Evolutionary conservation across 2,113 vertebrate genomes (phyloP).

Genomic region (Elephantulus edwardii): DNA sequence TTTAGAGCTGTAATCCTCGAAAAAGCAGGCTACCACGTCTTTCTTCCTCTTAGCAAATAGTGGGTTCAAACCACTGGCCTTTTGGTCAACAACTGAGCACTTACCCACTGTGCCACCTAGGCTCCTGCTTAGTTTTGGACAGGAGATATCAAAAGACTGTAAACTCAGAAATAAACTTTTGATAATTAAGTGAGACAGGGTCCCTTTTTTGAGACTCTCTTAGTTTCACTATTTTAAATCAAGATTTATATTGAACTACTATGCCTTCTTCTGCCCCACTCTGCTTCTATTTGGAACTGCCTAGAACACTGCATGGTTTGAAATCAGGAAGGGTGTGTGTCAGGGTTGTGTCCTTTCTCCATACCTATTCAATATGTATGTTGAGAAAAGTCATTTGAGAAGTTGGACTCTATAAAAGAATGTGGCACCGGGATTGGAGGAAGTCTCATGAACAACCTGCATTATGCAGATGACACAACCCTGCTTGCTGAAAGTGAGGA

Average conservation of each 20-base stretch:
- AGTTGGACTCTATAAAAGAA: too few species aligned
- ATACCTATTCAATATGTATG: too few species aligned
- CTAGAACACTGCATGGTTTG: too few species aligned
- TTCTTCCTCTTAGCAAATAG: background rate
- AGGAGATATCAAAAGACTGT: background rate
- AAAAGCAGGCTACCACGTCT: background rate
- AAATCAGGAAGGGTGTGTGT: too few species aligned
- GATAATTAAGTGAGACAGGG: background rate
- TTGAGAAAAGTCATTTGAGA: too few species aligned
- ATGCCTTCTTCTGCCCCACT: too few species aligned
- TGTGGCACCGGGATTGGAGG: too few species aligned
- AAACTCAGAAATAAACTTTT: conserved; percentile 1
- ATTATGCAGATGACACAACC: too few species aligned
- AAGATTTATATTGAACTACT: background rate
- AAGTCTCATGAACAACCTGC: too few species aligned
- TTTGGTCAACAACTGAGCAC: background rate
- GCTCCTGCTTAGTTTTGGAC: background rate
- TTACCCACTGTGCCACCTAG: background rate
- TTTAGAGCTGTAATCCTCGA: background rate
- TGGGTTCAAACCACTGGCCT: background rate
- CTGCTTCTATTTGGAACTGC: too few species aligned
- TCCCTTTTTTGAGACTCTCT: background rate
- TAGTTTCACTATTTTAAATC: background rate
- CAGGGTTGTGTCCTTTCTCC: too few species aligned
- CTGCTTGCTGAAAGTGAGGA: too few species aligned